Conservation (phyloP, 2,888 invertebrate genomes). For the Allacma fusca region DNA sequence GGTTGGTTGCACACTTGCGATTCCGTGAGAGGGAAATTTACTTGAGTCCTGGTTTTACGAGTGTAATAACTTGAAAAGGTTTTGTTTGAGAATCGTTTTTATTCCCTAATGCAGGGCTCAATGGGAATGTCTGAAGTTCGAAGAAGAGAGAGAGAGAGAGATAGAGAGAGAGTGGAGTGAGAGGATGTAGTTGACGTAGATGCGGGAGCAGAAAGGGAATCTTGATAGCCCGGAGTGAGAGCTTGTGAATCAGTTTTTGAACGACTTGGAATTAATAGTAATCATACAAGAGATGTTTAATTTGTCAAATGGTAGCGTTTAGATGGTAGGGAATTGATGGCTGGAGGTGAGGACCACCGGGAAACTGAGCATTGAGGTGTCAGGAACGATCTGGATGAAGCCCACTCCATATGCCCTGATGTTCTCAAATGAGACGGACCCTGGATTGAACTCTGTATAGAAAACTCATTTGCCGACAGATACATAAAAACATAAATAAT, state of each 20-base stretch:
- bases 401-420: background rate
- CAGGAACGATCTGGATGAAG: conserved; percentile 4
- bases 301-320: conserved; percentile 36
- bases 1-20: no score
- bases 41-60: no score
- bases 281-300: conserved; percentile 23
- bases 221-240: background rate
- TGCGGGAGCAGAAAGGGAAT: conserved; percentile 27
- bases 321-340: background rate
- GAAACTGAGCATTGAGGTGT: no score
- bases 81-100: no score
- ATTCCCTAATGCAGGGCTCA: no score
- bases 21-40: no score
- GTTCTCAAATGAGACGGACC: background rate
- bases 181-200: conserved; percentile 4
- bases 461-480: background rate
- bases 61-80: no score
- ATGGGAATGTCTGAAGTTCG: no score
- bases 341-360: no score
- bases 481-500: background rate
- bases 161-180: background rate
- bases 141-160: no score
- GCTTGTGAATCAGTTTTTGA: conserved; percentile 16
- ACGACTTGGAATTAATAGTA: conserved; percentile 25
- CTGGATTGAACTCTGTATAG: no score